Base-by-base conservation (phyloP, 2,797 vertebrate genomes). In the Poliocrania exsul region DNA sequence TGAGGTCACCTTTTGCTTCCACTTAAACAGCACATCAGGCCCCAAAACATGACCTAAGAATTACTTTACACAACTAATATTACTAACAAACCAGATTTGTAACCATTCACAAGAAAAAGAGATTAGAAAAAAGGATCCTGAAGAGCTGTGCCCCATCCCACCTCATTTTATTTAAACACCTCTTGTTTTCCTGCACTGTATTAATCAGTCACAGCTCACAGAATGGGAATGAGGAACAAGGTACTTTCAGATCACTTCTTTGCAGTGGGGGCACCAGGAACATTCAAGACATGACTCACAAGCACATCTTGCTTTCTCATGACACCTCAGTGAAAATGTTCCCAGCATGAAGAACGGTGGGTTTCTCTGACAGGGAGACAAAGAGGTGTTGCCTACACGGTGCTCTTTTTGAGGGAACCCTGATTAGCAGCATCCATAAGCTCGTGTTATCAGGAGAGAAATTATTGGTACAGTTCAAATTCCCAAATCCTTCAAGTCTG, bases 321-420 rank as follows among this genome's bases (percentile, higher is more conserved):
- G 80, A 58, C 50, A 20, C 42, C 72, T 50, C 77, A 4, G 40
- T 62, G 74, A 28, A 44, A 64, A 33, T 4, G 72, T 7, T 81
- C 88, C 80, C 84, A 56, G 54, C 11, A 3, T 0, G 10, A 40
- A 57, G 77, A n/a, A 40, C 70, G 73, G 87, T 88, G 73, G 85
- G 77, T n/a, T 90, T 13, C 47, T 86, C 70, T 92, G 92, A 73
- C 90, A 94, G 47, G n/a, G 50, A 92, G 16, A 94, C 78, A 95
- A 92, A 75, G 75, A 83, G 37, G 16, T 10, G 64, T 3, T 92
- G 90, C 85, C 90, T 46, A 88, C 90, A 37, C 5, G 0, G n/a
- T 66, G 80, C 42, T 62, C 13, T 54, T 65, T 18, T 21, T 60
- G 53, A 56, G 56, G 12, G 84, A 79, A 5, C 14, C 9, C 73